Evolutionary conservation across 2,113 vertebrate species (phyloP), one percentile per base, ranked within the genome.

Genomic region (Aegithalos caudatus): DNA sequence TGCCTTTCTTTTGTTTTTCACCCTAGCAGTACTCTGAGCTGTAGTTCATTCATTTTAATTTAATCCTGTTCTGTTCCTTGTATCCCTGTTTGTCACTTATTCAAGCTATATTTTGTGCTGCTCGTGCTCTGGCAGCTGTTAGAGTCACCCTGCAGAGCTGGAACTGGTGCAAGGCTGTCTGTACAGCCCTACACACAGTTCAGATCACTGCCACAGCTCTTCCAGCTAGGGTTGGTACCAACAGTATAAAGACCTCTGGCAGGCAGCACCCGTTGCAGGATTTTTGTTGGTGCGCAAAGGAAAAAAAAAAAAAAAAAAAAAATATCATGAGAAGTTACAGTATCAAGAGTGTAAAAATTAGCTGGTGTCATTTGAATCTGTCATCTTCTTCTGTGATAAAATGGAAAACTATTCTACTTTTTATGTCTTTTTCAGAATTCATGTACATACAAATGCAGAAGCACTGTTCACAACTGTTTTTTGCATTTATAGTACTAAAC

Each of bases 11-110:
- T 67, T 87, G 27, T 67, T 94, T 89, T 84, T 86, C 53, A 82
- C 58, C 45, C 14, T 50, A 69, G n/a, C 37, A 65, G 45, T 73
- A 77, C 56, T 69, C 80, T 1, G 4, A 70, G 64, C 54, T 45
- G 50, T 61, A 78, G 62, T 94, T 85, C 8, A 31, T 95, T 90
- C 13, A 72, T 88, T 94, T 85, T 76, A 62, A 90, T 85, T 87
- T 80, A 72, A 88, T 69, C 78, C 37, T 40, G 9, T 65, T 76
- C 66, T 93, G 6, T 72, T 79, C 25, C 44, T 93, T 76, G 37
- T 47, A 10, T 44, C 25, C 37, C 73, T 76, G 60, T 86, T 64
- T 92, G 70, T 79, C 72, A 58, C 73, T 92, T 88, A 15, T 4
- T 53, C 61, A 27, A 64, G n/a, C 40, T 71, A 0, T 56, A 11